These are phyloP conservation scores for Schizopygopsis malacanthus DNA, from an alignment of 2,797 vertebrate genomes.

Conservation along the genomic window DNA sequence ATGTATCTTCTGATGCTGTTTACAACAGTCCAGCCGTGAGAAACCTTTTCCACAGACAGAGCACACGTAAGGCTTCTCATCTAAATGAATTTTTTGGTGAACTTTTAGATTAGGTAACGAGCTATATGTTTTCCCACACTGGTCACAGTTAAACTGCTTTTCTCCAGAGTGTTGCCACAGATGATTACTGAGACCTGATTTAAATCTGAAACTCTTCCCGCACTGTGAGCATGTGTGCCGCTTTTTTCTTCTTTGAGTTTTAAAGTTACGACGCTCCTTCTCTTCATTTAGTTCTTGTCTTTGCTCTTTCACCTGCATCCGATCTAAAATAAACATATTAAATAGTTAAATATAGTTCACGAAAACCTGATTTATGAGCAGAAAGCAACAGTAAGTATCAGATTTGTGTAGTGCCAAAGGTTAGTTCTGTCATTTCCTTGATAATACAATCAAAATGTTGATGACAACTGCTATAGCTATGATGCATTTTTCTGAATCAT, in stretches of 20 bases:
- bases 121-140: not conserved
- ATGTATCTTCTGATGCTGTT: not conserved
- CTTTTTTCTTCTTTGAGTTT: not conserved
- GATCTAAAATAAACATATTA: conserved; percentile 9
- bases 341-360: not conserved
- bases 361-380: not conserved
- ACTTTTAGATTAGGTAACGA: not conserved
- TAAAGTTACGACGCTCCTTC: not conserved
- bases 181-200: not conserved
- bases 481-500: not conserved
- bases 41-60: not conserved
- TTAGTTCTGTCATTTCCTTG: not conserved
- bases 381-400: not conserved
- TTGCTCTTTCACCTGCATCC: not conserved
- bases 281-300: not conserved
- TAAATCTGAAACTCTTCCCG: conserved; percentile 3
- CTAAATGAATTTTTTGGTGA: not conserved
- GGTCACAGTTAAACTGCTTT: not conserved
- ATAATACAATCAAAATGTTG: not conserved
- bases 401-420: not conserved
- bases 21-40: not conserved
- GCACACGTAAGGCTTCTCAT: not conserved
- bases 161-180: not conserved
- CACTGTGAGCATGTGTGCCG: not conserved
- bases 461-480: not conserved